These are phyloP conservation scores for Lepidochitona cinerea DNA, from an alignment of 2,888 invertebrate genomes.

Conservation along the genomic window DNA sequence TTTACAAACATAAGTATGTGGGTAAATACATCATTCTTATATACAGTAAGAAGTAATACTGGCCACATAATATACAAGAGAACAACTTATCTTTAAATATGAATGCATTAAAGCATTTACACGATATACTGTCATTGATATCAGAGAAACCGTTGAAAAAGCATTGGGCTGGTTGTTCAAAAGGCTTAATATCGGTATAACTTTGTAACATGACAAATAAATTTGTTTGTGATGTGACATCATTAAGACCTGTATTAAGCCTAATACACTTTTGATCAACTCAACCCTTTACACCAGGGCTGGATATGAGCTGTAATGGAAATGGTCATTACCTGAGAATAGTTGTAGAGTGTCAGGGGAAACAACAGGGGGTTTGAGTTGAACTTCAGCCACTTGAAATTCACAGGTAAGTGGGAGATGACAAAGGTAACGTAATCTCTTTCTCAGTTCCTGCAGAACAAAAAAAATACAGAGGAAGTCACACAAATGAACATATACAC, in stretches of 20 bases:
- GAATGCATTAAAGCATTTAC: too few species aligned
- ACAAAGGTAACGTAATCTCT: constrained; percentile 81
- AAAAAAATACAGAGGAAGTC: constrained; percentile 4
- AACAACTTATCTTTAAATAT: too few species aligned
- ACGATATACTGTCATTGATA: background rate
- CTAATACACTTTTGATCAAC: too few species aligned
- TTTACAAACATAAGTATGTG: background rate
- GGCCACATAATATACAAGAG: too few species aligned
- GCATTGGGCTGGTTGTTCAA: background rate
- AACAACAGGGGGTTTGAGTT: constrained; percentile 82
- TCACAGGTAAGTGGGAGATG: constrained; percentile 93
- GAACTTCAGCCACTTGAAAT: constrained; percentile 91
- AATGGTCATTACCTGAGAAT: constrained; percentile 77
- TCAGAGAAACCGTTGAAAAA: background rate
- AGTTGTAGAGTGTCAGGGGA: constrained; percentile 78
- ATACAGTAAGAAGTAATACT: background rate
- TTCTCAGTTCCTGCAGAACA: constrained; percentile 77
- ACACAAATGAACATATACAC: constrained; percentile 6
- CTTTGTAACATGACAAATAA: too few species aligned
- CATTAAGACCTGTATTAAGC: too few species aligned
- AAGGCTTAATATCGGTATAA: too few species aligned
- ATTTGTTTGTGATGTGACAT: too few species aligned
- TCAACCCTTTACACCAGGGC: background rate
- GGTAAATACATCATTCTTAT: background rate
- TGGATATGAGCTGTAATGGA: too few species aligned